Conservation (phyloP, 2,888 invertebrate genomes). For the Stomorhina lunata region DNA sequence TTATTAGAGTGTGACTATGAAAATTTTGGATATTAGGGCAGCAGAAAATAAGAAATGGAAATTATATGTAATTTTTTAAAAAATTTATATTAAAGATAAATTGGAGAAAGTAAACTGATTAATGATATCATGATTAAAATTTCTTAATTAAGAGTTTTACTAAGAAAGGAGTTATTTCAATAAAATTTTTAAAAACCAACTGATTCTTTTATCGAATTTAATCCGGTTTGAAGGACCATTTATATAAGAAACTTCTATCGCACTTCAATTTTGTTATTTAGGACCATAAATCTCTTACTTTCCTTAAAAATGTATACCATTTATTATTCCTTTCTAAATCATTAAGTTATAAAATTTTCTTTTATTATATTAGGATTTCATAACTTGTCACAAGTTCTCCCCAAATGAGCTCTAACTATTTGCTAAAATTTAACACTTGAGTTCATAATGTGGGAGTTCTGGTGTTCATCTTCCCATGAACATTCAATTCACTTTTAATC, state of each 20-base stretch:
- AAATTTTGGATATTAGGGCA: neutral
- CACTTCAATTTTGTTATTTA: too few relatives aligned
- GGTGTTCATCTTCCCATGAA: constrained; percentile 54
- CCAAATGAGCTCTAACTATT: neutral
- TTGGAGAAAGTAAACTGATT: too few relatives aligned
- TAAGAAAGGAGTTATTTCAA: too few relatives aligned
- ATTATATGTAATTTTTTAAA: too few relatives aligned
- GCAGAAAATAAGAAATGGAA: neutral
- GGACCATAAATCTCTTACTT: too few relatives aligned
- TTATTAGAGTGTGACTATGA: constrained; percentile 31
- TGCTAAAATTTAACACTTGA: constrained; percentile 47
- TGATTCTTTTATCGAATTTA: too few relatives aligned
- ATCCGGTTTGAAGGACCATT: neutral
- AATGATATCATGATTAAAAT: too few relatives aligned
- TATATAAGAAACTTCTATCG: neutral
- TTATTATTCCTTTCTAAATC: too few relatives aligned
- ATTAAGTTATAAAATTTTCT: constrained; percentile 28
- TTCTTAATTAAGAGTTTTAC: too few relatives aligned
- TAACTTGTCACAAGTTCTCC: neutral
- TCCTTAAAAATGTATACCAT: neutral
- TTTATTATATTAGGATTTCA: constrained; percentile 24
- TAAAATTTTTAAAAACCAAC: too few relatives aligned
- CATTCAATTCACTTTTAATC: constrained; percentile 5
- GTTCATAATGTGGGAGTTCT: constrained; percentile 54
- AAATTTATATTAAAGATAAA: too few relatives aligned